A percentile compares a stretch with the other conserved stretches of the same genome.
These are phyloP conservation scores for Harpagoxenus sublaevis DNA, from an alignment of 2,888 invertebrate genomes.

Conservation along the genomic window DNA sequence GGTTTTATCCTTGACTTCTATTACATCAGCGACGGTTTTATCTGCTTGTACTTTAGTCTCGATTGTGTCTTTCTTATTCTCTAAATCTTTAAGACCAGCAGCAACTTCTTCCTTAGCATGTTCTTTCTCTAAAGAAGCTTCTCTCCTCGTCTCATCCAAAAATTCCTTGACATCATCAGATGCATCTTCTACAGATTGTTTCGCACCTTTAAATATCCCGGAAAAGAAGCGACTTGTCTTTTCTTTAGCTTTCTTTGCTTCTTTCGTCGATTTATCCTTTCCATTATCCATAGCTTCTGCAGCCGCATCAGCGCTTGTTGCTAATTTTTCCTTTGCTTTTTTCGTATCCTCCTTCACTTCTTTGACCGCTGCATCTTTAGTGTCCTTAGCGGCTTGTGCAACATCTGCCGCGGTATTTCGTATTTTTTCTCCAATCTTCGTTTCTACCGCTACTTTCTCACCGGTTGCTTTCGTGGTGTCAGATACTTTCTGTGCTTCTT, in stretches of 20 bases:
- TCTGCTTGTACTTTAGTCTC: slow-evolving; percentile 5
- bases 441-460: slow-evolving; percentile 20
- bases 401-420: slow-evolving; percentile 86
- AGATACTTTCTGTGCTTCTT: slow-evolving; percentile 27
- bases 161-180: slow-evolving; percentile 83
- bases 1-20: slow-evolving; percentile 69
- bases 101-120: slow-evolving; percentile 70
- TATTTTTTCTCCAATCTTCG: slow-evolving; percentile 61
- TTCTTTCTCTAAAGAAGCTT: slow-evolving; percentile 65
- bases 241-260: slow-evolving; percentile 75
- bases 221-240: slow-evolving; percentile 78
- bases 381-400: slow-evolving; percentile 59
- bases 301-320: slow-evolving; percentile 33
- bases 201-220: slow-evolving; percentile 78
- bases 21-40: slow-evolving; percentile 46
- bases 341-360: slow-evolving; percentile 61
- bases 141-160: slow-evolving; percentile 72
- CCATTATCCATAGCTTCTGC: slow-evolving; percentile 50
- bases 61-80: slow-evolving; percentile 62
- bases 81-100: slow-evolving; percentile 74
- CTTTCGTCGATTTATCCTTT: slow-evolving; percentile 71
- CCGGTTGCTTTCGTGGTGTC: slow-evolving; percentile 85
- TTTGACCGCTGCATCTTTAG: slow-evolving; percentile 61
- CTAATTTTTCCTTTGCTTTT: slow-evolving; percentile 36
- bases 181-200: slow-evolving; percentile 74